phyloP scores from a whole-genome alignment of 2,888 invertebrate genomes.

The Gortyna flavago region DNA sequence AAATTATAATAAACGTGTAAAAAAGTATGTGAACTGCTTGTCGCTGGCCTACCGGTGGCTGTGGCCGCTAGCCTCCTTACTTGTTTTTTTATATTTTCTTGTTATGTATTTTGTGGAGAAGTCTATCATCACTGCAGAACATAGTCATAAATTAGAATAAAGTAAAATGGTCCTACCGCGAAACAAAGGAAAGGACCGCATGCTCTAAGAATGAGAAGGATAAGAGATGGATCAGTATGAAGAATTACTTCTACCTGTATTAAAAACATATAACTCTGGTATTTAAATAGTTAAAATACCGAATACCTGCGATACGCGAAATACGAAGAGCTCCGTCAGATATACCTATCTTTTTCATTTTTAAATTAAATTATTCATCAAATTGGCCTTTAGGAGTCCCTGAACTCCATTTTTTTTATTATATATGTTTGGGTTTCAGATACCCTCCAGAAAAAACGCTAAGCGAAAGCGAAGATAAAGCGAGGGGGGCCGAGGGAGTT shows the following conservation, averaged over 20 bases:
- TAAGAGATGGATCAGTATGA: neutral
- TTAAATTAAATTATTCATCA: too few relatives aligned
- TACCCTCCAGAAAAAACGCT: neutral
- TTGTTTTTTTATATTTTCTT: neutral
- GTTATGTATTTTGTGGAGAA: neutral
- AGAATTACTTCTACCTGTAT: neutral
- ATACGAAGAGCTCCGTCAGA: neutral
- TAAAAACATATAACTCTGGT: neutral
- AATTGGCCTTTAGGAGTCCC: neutral
- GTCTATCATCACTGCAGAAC: neutral
- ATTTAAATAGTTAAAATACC: neutral
- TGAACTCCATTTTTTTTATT: neutral
- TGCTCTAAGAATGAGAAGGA: neutral
- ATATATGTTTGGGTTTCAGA: neutral
- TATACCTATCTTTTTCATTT: neutral
- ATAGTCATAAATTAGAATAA: neutral
- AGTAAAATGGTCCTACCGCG: neutral
- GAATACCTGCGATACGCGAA: too few relatives aligned
- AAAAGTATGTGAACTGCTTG: too few relatives aligned
- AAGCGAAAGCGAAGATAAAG: neutral
- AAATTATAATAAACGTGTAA: too few relatives aligned
- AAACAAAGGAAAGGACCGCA: constrained; percentile 38
- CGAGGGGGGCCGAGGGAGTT: neutral
- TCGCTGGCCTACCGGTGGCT: too few relatives aligned
- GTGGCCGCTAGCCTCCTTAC: too few relatives aligned